Conservation (phyloP, 2,113 vertebrate species). For the Nestor notabilis region DNA sequence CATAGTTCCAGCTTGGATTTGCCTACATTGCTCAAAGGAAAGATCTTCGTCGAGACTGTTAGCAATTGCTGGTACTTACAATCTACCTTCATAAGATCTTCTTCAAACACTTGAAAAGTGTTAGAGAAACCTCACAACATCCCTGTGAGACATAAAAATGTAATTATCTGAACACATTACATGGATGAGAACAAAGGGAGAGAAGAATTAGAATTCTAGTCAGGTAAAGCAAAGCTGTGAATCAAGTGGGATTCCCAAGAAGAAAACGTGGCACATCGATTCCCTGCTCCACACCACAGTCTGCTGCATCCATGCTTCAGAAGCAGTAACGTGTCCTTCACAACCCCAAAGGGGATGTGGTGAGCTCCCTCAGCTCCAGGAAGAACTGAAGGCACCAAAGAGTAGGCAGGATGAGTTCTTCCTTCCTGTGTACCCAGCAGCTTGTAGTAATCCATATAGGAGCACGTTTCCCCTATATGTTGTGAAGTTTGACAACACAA, state of each 20-base stretch:
- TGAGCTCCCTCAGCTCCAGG: background rate
- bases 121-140: conserved; percentile 38
- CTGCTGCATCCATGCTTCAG: background rate
- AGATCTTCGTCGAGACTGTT: background rate
- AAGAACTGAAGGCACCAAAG: background rate
- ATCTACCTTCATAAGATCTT: conserved; percentile 47
- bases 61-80: background rate
- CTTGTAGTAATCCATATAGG: background rate
- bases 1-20: background rate
- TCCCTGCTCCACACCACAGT: background rate
- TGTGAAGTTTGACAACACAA: background rate
- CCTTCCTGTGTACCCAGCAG: background rate
- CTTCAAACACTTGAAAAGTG: conserved; percentile 48
- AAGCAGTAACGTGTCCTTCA: background rate
- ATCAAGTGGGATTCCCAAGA: background rate
- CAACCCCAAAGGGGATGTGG: background rate
- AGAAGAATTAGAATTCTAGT: conserved; percentile 22
- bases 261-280: background rate
- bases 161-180: conserved; percentile 3
- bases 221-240: background rate
- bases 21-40: background rate
- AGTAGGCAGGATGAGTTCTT: background rate
- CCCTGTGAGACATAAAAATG: conserved; percentile 26
- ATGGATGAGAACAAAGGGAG: conserved; percentile 3
- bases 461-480: accelerated